phyloP scores from a whole-genome alignment of 2,797 vertebrate species.

The Hemibagrus guttatus region DNA sequence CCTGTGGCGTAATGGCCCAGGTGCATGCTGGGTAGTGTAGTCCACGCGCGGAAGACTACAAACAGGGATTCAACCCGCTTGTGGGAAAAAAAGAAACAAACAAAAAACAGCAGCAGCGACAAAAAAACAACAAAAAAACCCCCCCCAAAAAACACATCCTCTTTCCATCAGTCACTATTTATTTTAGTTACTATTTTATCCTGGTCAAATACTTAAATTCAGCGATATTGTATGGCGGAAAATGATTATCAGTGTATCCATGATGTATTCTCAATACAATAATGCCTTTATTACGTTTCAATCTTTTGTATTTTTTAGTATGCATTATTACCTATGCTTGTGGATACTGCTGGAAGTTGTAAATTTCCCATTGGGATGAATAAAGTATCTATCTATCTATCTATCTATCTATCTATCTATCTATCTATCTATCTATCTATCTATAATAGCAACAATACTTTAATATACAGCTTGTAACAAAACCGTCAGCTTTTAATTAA shows the following conservation, averaged over 20 bases:
- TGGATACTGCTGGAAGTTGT: no score
- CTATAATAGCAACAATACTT: background rate
- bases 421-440: no score
- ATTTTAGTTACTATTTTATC: background rate
- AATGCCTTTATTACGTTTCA: no score
- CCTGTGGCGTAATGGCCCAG: conserved; percentile 61
- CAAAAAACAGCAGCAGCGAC: no score
- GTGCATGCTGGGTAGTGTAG: conserved; percentile 68
- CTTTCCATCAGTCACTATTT: no score
- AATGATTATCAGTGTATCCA: background rate
- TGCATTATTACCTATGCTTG: no score
- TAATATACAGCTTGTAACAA: background rate
- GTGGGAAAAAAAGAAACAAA: no score
- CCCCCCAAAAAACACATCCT: background rate
- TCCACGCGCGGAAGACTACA: conserved; percentile 21
- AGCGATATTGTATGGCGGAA: background rate
- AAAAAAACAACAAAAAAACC: background rate
- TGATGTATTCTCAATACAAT: background rate
- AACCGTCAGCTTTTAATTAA: background rate
- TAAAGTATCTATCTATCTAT: no score
- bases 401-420: no score
- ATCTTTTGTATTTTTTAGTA: no score
- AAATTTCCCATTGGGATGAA: no score
- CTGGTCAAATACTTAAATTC: background rate
- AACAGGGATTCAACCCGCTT: no score